phyloP scores from a whole-genome alignment of 2,888 invertebrate genomes.

The Orchesella flavescens region DNA sequence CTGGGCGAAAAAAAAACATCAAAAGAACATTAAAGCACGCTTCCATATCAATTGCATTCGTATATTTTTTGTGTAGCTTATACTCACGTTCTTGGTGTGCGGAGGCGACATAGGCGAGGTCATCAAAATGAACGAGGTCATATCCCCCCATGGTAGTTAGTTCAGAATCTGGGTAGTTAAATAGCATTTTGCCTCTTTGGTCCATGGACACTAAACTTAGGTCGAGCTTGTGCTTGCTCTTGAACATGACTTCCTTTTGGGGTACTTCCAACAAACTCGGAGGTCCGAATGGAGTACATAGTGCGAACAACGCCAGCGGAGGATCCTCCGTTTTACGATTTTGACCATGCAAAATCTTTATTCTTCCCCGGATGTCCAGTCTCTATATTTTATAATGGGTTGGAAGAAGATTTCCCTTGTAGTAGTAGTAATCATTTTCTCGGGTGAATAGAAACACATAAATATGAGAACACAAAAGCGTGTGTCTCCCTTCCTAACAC shows the following conservation, averaged over 20 bases:
- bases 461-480: constrained; percentile 9
- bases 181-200: constrained; percentile 94
- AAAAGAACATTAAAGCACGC: background rate
- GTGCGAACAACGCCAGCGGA: constrained; percentile 91
- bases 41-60: background rate
- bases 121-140: constrained; percentile 97
- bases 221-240: constrained; percentile 99
- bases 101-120: constrained; percentile 96
- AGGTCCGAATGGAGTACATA: constrained; percentile 99
- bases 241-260: constrained; percentile 99
- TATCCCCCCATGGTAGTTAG: constrained; percentile 95
- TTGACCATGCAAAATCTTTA: constrained; percentile 96
- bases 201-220: constrained; percentile 97
- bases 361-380: constrained; percentile 96
- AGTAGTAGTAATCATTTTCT: background rate
- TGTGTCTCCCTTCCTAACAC: background rate
- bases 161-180: constrained; percentile 95
- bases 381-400: constrained; percentile 79
- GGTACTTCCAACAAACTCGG: constrained; percentile 97
- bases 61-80: background rate
- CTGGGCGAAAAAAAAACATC: constrained; percentile 78
- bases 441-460: background rate
- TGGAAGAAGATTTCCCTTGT: background rate
- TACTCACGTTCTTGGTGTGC: constrained; percentile 99
- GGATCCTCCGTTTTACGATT: constrained; percentile 95